phyloP scores from a whole-genome alignment of 2,797 vertebrate genomes.

The Threskiornis aethiopicus region DNA sequence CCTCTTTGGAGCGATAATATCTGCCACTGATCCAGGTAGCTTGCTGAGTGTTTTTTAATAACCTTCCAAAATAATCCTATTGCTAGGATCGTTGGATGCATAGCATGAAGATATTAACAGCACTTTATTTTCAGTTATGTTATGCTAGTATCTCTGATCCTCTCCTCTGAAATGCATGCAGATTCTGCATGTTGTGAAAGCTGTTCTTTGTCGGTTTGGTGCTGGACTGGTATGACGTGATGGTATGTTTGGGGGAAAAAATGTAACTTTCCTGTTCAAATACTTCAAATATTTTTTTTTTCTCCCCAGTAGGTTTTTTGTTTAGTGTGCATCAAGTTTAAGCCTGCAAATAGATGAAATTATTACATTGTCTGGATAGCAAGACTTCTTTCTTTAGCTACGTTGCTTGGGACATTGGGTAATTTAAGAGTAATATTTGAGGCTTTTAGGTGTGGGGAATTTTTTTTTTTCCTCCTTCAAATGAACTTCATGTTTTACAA shows the following conservation, averaged over 20 bases:
- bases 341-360: neutral
- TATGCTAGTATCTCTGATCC: neutral
- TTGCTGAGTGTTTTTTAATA: neutral
- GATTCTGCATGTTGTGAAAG: neutral
- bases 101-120: neutral
- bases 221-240: neutral
- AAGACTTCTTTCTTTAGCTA: neutral
- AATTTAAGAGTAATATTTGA: neutral
- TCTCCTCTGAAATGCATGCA: neutral
- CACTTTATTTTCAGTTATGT: neutral
- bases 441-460: neutral
- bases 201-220: neutral
- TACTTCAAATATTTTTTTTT: neutral
- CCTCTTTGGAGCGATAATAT: slow-evolving; percentile 96
- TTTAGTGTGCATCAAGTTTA: neutral
- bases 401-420: neutral
- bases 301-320: neutral
- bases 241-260: neutral
- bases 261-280: neutral
- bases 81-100: neutral
- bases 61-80: neutral
- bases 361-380: neutral
- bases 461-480: neutral
- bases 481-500: neutral
- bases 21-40: slow-evolving; percentile 96